These are phyloP conservation scores for Nebria brevicollis DNA, from an alignment of 2,888 invertebrate species.

Conservation along the genomic window DNA sequence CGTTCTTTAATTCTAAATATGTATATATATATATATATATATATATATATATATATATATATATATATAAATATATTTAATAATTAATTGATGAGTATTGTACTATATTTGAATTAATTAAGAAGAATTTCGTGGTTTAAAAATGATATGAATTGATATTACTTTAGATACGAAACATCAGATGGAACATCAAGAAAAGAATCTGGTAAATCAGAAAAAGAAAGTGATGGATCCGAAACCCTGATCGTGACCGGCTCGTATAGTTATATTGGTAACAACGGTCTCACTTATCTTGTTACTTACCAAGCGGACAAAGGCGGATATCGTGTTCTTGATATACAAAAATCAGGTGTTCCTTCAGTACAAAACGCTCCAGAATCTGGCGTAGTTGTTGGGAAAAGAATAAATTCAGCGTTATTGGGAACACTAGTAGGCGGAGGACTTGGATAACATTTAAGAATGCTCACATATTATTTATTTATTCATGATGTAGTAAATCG, in stretches of 20 bases:
- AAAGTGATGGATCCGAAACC: conserved; percentile 53
- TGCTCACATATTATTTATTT: too few species aligned
- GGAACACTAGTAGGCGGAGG: conserved; percentile 23
- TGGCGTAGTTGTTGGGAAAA: background rate
- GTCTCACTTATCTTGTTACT: conserved; percentile 60
- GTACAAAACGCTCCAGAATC: too few species aligned
- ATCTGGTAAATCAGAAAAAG: conserved; percentile 1
- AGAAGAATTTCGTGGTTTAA: background rate
- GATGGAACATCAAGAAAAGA: conserved; percentile 33
- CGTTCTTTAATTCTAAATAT: too few species aligned
- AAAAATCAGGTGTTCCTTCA: background rate
- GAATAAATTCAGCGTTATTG: conserved; percentile 13
- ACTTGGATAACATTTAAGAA: conserved; percentile 2
- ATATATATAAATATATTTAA: too few species aligned
- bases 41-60: too few species aligned
- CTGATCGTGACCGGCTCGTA: conserved; percentile 60
- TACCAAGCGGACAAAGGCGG: conserved; percentile 52
- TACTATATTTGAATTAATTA: too few species aligned
- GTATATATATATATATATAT: too few species aligned
- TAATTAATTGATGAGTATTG: too few species aligned
- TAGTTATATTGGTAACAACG: conserved; percentile 62
- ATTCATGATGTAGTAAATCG: too few species aligned
- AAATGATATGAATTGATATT: background rate
- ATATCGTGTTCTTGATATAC: background rate
- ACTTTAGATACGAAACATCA: conserved; percentile 26